Conservation (phyloP, 2,113 vertebrate genomes). For the human region DNA sequence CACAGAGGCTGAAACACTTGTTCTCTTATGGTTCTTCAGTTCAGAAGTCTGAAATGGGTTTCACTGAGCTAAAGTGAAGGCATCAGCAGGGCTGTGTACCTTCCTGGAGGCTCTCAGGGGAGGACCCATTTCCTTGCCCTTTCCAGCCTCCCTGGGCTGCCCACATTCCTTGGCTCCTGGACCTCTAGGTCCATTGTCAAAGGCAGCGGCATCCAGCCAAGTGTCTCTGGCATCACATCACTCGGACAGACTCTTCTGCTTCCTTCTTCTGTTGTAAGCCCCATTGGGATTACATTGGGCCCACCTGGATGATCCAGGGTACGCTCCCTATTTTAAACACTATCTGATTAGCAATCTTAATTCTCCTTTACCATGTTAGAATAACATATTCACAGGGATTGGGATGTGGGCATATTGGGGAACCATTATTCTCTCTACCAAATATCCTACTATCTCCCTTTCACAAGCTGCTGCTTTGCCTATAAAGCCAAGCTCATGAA, state of each 20-base stretch:
- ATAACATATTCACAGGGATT: not conserved
- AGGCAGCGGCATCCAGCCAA: not conserved
- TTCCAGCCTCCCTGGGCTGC: not conserved
- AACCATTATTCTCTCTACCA: not conserved
- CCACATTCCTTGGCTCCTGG: not conserved
- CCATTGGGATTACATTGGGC: not conserved
- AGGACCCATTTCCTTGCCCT: not conserved
- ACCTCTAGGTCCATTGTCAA: not conserved
- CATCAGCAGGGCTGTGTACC: not conserved
- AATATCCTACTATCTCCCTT: not conserved
- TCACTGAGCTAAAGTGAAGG: not conserved
- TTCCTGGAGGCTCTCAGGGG: not conserved
- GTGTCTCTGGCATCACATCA: accelerated
- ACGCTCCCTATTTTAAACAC: not conserved
- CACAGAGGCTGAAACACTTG: not conserved
- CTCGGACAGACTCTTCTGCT: not conserved
- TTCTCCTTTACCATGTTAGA: not conserved
- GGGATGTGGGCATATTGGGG: not conserved
- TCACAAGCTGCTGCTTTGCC: not conserved
- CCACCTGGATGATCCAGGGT: not conserved
- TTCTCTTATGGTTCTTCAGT: not conserved
- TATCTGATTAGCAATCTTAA: not conserved
- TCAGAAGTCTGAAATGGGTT: not conserved
- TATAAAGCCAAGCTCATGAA: not conserved
- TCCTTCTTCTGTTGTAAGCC: not conserved